Base-by-base conservation (phyloP, 2,888 invertebrate species). In the Onchidella celtica region DNA sequence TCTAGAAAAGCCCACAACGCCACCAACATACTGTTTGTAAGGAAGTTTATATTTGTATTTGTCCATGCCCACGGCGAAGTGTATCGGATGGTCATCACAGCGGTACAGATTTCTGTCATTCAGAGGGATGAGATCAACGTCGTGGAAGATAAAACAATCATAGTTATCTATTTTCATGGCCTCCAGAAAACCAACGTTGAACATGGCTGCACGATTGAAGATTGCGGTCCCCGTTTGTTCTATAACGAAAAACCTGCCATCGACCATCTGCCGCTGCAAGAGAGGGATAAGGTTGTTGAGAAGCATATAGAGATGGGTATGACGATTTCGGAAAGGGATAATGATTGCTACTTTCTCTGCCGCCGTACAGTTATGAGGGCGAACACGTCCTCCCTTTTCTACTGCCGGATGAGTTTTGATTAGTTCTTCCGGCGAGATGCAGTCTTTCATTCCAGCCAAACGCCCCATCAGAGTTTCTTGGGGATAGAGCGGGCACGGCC, bases 231-330 rank as follows among this genome's bases (percentile, higher is more conserved):
- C n/a, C 3, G 72, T 79, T 61, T 82, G 79, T 17, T 82, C 79
- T 0, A 70, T 74, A 36, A 82, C 61, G 40, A 82, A 82, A 29
- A 82, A 38, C 61, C 78, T 82, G 75, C 68, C 79, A 27, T 79
- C 82, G 3, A 82, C 11, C 38, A 38, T 4, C 75, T 82, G 82
- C 1, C 82, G 74, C 4, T 27, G 34, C 0, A 82, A 69, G 24
- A 82, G 55, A 17, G 82, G 79, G 36, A 82, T 27, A 1, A 82
- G 75, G 24, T 82, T 82, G n/a, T 66, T 40, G 6, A 82, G 59
- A 55, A 82, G 79, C 29, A 79, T 65, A 38, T 69, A 57, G n/a
- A 82, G 79, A 27, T 82, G 78, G 3, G 40, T 32, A 21, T 66
- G 38, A 3, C 79, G 74, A 21, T 82, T 78, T 65, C 82, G 21